These are phyloP conservation scores for Helicoverpa armigera DNA, from an alignment of 1,140 invertebrate species.

Conservation along the genomic window DNA sequence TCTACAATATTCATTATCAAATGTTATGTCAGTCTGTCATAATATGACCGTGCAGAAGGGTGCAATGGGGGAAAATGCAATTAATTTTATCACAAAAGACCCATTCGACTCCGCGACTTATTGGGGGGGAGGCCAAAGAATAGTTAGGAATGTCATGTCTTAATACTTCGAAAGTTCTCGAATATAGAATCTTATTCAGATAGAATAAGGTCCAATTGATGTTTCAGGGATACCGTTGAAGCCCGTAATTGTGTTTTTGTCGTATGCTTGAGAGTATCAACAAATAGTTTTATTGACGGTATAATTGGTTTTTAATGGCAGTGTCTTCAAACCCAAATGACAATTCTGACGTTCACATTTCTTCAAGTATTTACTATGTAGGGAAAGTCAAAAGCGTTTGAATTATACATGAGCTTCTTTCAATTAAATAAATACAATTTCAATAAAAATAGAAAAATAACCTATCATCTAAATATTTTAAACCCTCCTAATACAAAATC, in stretches of 20 bases:
- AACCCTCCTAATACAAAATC: too few species aligned
- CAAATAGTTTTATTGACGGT: constrained; percentile 45
- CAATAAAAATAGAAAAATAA: too few species aligned
- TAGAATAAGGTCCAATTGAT: constrained; percentile 12
- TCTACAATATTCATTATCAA: constrained; percentile 33
- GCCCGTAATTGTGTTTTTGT: neutral
- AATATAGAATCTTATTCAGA: constrained; percentile 29
- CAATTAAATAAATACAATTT: too few species aligned
- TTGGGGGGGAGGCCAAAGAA: constrained; percentile 58
- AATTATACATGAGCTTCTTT: too few species aligned
- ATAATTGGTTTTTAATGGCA: neutral
- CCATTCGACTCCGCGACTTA: constrained; percentile 57
- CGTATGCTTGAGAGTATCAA: neutral
- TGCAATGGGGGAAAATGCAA: constrained; percentile 78
- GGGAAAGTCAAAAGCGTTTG: too few species aligned
- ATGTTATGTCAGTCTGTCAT: constrained; percentile 63
- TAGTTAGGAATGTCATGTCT: constrained; percentile 60
- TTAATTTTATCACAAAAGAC: constrained; percentile 81
- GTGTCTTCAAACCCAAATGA: neutral
- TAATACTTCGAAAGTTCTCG: constrained; percentile 17
- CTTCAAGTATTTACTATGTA: too few species aligned
- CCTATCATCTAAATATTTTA: too few species aligned
- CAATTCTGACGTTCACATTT: neutral
- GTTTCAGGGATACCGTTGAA: neutral
- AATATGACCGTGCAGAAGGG: constrained; percentile 54